Evolutionary conservation across 1,140 invertebrate species (phyloP), one percentile per base, ranked within the genome.

Genomic region (Brachystomella parvula): DNA sequence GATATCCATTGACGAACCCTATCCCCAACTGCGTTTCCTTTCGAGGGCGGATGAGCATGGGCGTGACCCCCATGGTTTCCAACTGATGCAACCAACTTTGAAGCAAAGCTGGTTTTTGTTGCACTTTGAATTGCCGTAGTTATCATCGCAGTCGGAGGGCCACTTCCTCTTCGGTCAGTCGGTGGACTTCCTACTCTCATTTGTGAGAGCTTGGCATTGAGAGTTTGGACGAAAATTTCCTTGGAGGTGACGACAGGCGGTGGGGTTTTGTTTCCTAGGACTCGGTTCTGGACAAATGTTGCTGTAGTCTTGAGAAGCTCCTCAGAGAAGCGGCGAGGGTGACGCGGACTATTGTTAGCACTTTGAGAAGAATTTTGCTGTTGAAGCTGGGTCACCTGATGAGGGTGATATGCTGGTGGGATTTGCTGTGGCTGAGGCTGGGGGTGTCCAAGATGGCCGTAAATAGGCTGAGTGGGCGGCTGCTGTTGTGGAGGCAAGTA

Each of bases 1-100:
- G 77, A 76, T 85, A 81, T 83, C 89, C 75, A 85, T 81, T 80
- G 81, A 81, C 74, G 81, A 82, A 84, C 86, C 83, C 79, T 53
- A 35, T 71, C 70, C 2, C 49, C 60, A 1, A 59, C 35, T 1
- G 73, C 71, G 49, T 74, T 64, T n/a, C 62, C 57, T 31, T 65
- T 67, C 6, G 9, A 9, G n/a, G n/a, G n/a, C 19, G 9, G 61
- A 17, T 35, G 61, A 12, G 3, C 6, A 28, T 35, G 31, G 24
- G 26, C 15, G 17, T 62, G 61, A 33, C 31, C 26, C 26, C 44
- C 44, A 61, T 65, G 64, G 35, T 30, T 29, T 19, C 60, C 63
- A 47, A 63, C 69, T 15, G 67, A 61, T 3, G 70, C 64, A 61
- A 71, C 64, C 28, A 67, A 61, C 56, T 74, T 74, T 47, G 73